A percentile compares a stretch with the other conserved stretches of the same genome.
These are phyloP conservation scores for Nemotelus pantherinus DNA, from an alignment of 2,888 invertebrate species.

Conservation along the genomic window DNA sequence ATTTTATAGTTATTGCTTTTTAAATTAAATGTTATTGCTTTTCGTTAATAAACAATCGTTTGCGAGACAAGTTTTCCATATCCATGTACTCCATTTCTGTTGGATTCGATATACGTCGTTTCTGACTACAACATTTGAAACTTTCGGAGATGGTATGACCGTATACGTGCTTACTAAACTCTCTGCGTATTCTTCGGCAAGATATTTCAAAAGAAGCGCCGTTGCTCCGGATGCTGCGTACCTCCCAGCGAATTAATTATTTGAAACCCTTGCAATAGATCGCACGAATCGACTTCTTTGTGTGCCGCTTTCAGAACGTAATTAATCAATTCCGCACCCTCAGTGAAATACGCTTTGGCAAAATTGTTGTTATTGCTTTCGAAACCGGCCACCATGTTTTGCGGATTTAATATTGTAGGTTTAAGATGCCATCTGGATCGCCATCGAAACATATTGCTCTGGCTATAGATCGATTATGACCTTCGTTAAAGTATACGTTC, in stretches of 20 bases:
- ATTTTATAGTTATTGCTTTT: too few relatives aligned
- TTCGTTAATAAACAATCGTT: too few relatives aligned
- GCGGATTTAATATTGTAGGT: slow-evolving; percentile 72
- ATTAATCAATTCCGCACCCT: slow-evolving; percentile 60
- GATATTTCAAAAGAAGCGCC: slow-evolving; percentile 74
- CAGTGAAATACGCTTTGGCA: slow-evolving; percentile 71
- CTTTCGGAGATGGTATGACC: slow-evolving; percentile 66
- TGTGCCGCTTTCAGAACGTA: slow-evolving; percentile 57
- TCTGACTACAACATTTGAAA: slow-evolving; percentile 60
- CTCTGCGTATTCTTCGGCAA: slow-evolving; percentile 79
- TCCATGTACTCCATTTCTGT: too few relatives aligned
- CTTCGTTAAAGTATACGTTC: slow-evolving; percentile 71
- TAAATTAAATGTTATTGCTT: too few relatives aligned
- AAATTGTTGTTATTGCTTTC: slow-evolving; percentile 72
- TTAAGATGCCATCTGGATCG: slow-evolving; percentile 73
- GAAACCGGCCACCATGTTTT: slow-evolving; percentile 73
- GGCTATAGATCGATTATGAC: slow-evolving; percentile 71
- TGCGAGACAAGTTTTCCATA: too few relatives aligned
- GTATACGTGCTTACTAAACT: slow-evolving; percentile 77
- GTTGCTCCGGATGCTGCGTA: slow-evolving; percentile 82
- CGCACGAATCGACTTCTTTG: slow-evolving; percentile 59
- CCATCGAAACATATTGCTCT: slow-evolving; percentile 75
- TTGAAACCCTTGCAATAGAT: slow-evolving; percentile 71
- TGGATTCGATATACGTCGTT: too few relatives aligned
- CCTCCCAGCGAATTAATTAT: slow-evolving; percentile 77